These are phyloP conservation scores for Chaetodon trifasciatus DNA, from an alignment of 2,797 vertebrate genomes.

Conservation along the genomic window DNA sequence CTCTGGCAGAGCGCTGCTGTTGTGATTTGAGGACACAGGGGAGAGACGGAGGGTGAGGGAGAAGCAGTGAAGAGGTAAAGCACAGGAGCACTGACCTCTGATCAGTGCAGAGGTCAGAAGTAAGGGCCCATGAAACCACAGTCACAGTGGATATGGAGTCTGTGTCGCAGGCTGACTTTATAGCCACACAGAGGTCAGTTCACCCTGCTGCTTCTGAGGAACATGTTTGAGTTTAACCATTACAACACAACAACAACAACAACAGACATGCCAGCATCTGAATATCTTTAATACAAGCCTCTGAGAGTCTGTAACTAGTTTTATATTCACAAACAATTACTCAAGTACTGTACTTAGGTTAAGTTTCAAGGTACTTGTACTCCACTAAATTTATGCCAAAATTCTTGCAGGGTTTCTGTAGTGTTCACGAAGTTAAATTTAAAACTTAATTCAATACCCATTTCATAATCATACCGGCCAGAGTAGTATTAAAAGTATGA, in stretches of 20 bases:
- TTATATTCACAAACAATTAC: background rate
- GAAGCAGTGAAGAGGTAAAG: constrained; percentile 24
- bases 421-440: background rate
- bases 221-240: constrained; percentile 12
- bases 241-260: background rate
- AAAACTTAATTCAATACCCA: background rate
- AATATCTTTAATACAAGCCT: background rate
- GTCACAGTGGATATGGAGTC: constrained; percentile 2
- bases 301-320: background rate
- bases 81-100: constrained; percentile 38
- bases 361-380: background rate
- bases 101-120: constrained; percentile 44
- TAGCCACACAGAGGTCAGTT: constrained; percentile 1
- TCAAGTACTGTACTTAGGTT: background rate
- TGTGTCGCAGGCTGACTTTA: background rate
- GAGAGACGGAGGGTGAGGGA: background rate
- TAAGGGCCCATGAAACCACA: constrained; percentile 33
- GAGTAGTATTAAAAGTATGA: background rate
- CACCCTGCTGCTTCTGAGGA: constrained; percentile 18
- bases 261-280: background rate
- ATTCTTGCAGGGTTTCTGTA: background rate
- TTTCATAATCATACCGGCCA: background rate
- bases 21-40: constrained; percentile 3
- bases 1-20: background rate
- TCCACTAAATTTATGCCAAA: background rate